These are phyloP conservation scores for Karalla daura DNA, from an alignment of 2,797 vertebrate species.

Conservation along the genomic window DNA sequence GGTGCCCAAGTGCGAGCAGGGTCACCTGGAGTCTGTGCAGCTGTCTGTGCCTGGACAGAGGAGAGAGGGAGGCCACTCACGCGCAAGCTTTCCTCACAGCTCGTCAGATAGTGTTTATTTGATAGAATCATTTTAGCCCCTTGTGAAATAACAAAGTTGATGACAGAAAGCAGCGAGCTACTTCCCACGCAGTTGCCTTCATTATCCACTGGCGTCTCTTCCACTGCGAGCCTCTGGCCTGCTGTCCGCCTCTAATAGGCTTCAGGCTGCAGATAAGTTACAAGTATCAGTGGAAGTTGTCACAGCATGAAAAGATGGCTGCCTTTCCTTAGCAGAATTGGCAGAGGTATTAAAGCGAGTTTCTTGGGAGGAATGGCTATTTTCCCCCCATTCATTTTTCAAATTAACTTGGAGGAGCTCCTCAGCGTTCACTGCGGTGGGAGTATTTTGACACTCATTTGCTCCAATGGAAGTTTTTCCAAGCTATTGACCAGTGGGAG, in stretches of 20 bases:
- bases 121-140: slow-evolving; percentile 57
- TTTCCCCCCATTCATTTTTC: slow-evolving; percentile 66
- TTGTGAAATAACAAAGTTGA: slow-evolving; percentile 58
- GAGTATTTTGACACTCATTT: slow-evolving; percentile 44
- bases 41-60: slow-evolving; percentile 73
- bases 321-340: slow-evolving; percentile 64
- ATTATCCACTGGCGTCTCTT: slow-evolving; percentile 60
- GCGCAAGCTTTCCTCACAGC: slow-evolving; percentile 53
- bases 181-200: slow-evolving; percentile 59
- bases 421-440: slow-evolving; percentile 28
- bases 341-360: slow-evolving; percentile 46
- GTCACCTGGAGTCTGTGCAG: slow-evolving; percentile 77
- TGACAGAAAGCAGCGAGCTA: slow-evolving; percentile 61
- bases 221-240: slow-evolving; percentile 39
- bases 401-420: slow-evolving; percentile 51
- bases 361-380: slow-evolving; percentile 54
- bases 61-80: slow-evolving; percentile 41
- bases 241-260: slow-evolving; percentile 64
- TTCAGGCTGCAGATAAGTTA: slow-evolving; percentile 64
- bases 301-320: slow-evolving; percentile 68
- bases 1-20: slow-evolving; percentile 54
- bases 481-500: slow-evolving; percentile 19
- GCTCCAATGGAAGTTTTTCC: slow-evolving; percentile 44
- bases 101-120: slow-evolving; percentile 77
- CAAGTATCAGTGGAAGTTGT: slow-evolving; percentile 75